These are phyloP conservation scores for Gibbula magus DNA, from an alignment of 2,888 invertebrate species.

Conservation along the genomic window DNA sequence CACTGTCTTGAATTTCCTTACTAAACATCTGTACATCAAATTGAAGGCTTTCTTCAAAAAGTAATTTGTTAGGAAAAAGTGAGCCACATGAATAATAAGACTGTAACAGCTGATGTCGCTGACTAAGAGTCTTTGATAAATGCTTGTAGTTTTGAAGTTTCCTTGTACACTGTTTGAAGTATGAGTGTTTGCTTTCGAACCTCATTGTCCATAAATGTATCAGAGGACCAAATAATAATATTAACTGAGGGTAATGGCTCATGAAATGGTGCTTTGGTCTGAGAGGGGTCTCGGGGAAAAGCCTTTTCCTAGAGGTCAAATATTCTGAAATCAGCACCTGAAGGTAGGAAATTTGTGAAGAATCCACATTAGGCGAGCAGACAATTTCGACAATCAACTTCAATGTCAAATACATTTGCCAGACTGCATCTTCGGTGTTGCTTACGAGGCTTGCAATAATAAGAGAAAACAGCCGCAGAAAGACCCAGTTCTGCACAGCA, in stretches of 20 bases:
- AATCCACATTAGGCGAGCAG: slow-evolving; percentile 22
- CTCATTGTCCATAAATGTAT: slow-evolving; percentile 42
- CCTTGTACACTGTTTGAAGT: slow-evolving; percentile 42
- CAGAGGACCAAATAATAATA: slow-evolving; percentile 40
- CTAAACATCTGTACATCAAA: too few species aligned
- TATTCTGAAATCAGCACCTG: slow-evolving; percentile 28
- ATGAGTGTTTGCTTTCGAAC: slow-evolving; percentile 45
- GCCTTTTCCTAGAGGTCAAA: slow-evolving; percentile 2
- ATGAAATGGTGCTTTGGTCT: slow-evolving; percentile 38
- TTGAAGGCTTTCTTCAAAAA: too few species aligned
- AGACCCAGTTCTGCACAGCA: slow-evolving; percentile 40
- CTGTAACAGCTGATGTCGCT: slow-evolving; percentile 38
- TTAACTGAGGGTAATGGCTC: slow-evolving; percentile 38
- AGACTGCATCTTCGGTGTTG: slow-evolving; percentile 24
- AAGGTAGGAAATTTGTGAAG: slow-evolving; percentile 25
- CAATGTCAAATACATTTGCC: slow-evolving; percentile 34
- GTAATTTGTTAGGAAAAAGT: not conserved
- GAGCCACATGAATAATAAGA: slow-evolving; percentile 31
- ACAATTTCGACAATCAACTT: slow-evolving; percentile 32
- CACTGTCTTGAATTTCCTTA: too few species aligned
- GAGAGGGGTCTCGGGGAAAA: slow-evolving; percentile 24
- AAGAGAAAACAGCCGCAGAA: slow-evolving; percentile 31
- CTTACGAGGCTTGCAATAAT: slow-evolving; percentile 12
- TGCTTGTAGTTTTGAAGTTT: slow-evolving; percentile 41
- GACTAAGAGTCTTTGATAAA: slow-evolving; percentile 22